A percentile compares a stretch with the other conserved stretches of the same genome.
These are phyloP conservation scores for Zosterops japonicus DNA, from an alignment of 2,113 vertebrate genomes.

Conservation along the genomic window DNA sequence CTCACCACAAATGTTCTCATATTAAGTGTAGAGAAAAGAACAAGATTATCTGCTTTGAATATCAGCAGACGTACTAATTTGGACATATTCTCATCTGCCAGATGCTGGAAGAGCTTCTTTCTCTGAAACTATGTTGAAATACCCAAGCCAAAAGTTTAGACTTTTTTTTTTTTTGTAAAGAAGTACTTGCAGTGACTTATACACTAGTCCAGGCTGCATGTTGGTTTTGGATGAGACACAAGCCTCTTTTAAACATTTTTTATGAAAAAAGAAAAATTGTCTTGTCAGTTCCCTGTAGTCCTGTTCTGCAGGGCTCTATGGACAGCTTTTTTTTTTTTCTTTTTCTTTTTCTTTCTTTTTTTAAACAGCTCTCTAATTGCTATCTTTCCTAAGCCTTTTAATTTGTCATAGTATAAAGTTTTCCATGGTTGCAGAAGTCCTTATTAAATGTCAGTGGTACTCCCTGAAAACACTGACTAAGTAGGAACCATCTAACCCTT, in stretches of 20 bases:
- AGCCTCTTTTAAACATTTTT: slow-evolving; percentile 28
- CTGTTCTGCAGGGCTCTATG: slow-evolving; percentile 19
- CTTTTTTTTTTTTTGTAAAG: neutral
- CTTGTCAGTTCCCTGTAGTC: slow-evolving; percentile 56
- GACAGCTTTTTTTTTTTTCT: slow-evolving; percentile 1
- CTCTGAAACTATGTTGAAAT: neutral
- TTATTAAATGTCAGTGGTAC: slow-evolving; percentile 60
- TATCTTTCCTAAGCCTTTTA: slow-evolving; percentile 65
- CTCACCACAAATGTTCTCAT: slow-evolving; percentile 6
- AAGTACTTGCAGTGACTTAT: neutral
- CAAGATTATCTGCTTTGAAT: slow-evolving; percentile 8
- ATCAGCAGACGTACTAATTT: neutral
- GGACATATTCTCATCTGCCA: slow-evolving; percentile 6
- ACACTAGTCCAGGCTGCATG: neutral
- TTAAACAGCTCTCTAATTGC: slow-evolving; percentile 56
- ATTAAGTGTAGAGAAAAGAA: neutral
- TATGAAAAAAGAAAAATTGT: neutral
- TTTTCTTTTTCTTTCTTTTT: neutral
- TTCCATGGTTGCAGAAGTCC: slow-evolving; percentile 64
- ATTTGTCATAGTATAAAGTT: slow-evolving; percentile 66
- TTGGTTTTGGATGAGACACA: slow-evolving; percentile 28
- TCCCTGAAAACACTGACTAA: slow-evolving; percentile 67
- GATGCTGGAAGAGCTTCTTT: slow-evolving; percentile 20
- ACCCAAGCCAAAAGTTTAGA: neutral
- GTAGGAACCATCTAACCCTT: slow-evolving; percentile 59